A percentile compares a stretch with the other conserved stretches of the same genome.
These are phyloP conservation scores for Nephrotoma guestfalica DNA, from an alignment of 2,888 invertebrate species.

Conservation along the genomic window DNA sequence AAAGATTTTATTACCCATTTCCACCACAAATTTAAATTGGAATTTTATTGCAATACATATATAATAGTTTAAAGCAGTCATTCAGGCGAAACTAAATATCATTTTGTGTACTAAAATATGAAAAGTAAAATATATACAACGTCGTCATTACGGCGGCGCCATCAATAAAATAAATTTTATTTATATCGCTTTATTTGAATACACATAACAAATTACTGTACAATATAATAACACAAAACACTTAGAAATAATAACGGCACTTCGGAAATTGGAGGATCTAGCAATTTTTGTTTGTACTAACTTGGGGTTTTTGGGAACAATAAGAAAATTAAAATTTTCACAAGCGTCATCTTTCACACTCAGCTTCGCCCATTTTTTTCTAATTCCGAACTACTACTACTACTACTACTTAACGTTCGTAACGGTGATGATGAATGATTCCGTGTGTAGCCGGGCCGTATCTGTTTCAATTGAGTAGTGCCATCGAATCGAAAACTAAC, in stretches of 20 bases:
- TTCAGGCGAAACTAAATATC: background rate
- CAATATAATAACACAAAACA: background rate
- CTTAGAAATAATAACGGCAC: background rate
- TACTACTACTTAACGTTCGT: background rate
- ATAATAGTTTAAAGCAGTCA: no score
- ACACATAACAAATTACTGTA: background rate
- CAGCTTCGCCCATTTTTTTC: conserved; percentile 1
- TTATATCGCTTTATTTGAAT: background rate
- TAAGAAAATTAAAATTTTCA: background rate
- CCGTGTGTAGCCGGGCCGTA: conserved; percentile 36
- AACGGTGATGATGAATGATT: background rate
- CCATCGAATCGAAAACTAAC: conserved; percentile 70
- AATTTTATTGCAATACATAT: no score
- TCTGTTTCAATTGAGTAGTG: conserved; percentile 62
- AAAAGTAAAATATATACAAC: background rate
- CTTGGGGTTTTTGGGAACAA: background rate
- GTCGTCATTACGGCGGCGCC: background rate
- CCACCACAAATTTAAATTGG: no score
- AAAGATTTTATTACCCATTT: no score
- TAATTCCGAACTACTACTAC: background rate
- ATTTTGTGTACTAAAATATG: background rate
- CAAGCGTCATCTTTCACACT: background rate
- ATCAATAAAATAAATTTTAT: background rate
- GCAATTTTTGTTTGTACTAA: background rate
- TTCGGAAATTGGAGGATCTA: background rate